Evolutionary conservation across 2,113 vertebrate species (phyloP), one percentile per base, ranked within the genome.

Genomic region (Lamprotornis superbus): DNA sequence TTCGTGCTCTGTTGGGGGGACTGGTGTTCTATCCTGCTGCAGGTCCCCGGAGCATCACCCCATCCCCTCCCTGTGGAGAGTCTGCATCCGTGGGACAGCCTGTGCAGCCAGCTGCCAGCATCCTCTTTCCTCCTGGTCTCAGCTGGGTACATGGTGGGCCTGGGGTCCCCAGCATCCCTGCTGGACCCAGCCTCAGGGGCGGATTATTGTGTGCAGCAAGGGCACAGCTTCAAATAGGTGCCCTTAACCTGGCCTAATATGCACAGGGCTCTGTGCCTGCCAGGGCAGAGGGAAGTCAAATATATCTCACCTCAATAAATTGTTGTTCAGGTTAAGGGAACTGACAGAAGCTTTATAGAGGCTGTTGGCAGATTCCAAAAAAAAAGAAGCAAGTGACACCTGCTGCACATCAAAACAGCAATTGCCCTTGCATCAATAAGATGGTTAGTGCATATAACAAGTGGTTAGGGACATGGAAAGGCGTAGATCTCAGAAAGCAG

Each of bases 61-160:
- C 3, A 0, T 55, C 12, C 52, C 9, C 14, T 67, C n/a, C 15
- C n/a, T 11, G 15, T 1, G 3, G 56, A 56, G 39, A 82, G 27
- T n/a, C 46, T 65, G 27, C n/a, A 9, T 2, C 0, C 1, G 0
- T 44, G 52, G 69, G 46, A 74, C 55, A 83, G 52, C 33, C n/a
- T 65, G 55, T 2, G 2, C 57, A 46, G 30, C 78, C 3, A 3
- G 20, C 11, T 39, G 75, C 65, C 1, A 0, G 17, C 80, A 60
- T 30, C 30, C 21, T 55, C 63, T 60, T 83, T 71, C 40, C 35
- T 68, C 10, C 52, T 33, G 27, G 30, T 55, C 2, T 5, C 53
- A 89, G 49, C 25, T 0, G 0, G 44, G 28, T 49, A 52, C 1
- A 0, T 17, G 50, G n/a, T 2, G 3, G 33, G 52, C 40, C 35